Percentiles rank a stretch among this genome's conserved stretches.
Evolutionary conservation across 2,797 vertebrate species (phyloP).

Genomic region (Sardinella longiceps): DNA sequence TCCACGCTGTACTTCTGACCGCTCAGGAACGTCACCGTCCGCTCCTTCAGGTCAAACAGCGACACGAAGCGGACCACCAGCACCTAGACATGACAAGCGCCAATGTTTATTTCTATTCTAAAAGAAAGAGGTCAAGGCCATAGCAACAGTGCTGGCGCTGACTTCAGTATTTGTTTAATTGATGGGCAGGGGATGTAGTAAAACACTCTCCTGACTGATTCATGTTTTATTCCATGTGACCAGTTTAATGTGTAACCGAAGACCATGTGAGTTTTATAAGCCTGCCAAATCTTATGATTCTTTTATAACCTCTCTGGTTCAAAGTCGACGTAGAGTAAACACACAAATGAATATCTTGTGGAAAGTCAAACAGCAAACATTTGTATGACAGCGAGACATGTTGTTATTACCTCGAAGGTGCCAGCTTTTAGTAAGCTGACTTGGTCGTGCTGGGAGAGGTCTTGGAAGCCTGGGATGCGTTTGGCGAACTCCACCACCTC

Average conservation of each 20-base stretch:
- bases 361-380: neutral
- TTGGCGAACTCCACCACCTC: constrained; percentile 98
- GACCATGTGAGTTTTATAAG: neutral
- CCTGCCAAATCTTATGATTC: neutral
- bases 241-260: neutral
- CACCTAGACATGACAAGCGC: constrained; percentile 75
- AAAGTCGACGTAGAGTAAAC: neutral
- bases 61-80: constrained; percentile 94
- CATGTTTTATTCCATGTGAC: neutral
- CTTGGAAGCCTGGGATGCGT: constrained; percentile 92
- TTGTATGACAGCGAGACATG: too few species aligned
- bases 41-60: constrained; percentile 88
- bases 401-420: constrained; percentile 88
- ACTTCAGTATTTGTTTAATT: neutral
- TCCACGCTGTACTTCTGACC: constrained; percentile 91
- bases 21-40: constrained; percentile 91
- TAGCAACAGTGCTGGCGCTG: neutral
- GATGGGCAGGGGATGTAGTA: neutral
- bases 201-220: too few species aligned
- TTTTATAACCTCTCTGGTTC: neutral
- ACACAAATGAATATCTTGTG: neutral
- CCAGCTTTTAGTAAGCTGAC: constrained; percentile 96
- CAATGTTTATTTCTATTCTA: neutral
- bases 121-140: neutral
- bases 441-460: constrained; percentile 93